Evolutionary conservation across 2,797 vertebrate species (phyloP).

Genomic region (Smutsia gigantea): DNA sequence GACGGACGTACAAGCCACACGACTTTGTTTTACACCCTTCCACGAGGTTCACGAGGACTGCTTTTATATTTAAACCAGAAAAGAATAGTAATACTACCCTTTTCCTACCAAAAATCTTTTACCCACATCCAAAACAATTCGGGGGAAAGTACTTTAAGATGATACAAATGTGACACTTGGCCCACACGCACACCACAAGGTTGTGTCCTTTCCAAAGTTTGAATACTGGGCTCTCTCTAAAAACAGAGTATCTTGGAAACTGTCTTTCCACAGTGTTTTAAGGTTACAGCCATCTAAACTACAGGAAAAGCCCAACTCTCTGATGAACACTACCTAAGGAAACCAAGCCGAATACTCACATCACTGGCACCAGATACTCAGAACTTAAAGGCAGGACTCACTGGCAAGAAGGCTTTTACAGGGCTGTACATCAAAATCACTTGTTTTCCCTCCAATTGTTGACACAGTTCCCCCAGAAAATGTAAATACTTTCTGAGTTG

Average conservation of each 20-base stretch:
- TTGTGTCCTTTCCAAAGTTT: background rate
- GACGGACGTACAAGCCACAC: too few relatives aligned
- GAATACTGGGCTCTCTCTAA: background rate
- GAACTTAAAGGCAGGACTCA: background rate
- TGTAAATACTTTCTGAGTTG: background rate
- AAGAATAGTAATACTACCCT: background rate
- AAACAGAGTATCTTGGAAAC: background rate
- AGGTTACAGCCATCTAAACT: background rate
- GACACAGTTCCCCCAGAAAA: background rate
- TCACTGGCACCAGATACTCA: background rate
- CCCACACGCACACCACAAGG: background rate
- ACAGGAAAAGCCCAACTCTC: background rate
- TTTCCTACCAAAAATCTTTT: background rate
- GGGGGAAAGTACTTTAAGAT: background rate
- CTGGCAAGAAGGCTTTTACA: too few relatives aligned
- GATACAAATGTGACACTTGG: background rate
- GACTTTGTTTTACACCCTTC: too few relatives aligned
- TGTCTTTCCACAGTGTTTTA: background rate
- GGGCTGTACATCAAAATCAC: background rate
- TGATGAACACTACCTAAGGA: constrained; percentile 13
- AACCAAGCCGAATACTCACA: constrained; percentile 45
- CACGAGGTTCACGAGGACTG: rapidly evolving
- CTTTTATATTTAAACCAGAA: background rate
- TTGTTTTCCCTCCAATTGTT: background rate
- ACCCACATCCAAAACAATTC: background rate